phyloP scores from a whole-genome alignment of 1,140 invertebrate species.

The Danaus melanippus region DNA sequence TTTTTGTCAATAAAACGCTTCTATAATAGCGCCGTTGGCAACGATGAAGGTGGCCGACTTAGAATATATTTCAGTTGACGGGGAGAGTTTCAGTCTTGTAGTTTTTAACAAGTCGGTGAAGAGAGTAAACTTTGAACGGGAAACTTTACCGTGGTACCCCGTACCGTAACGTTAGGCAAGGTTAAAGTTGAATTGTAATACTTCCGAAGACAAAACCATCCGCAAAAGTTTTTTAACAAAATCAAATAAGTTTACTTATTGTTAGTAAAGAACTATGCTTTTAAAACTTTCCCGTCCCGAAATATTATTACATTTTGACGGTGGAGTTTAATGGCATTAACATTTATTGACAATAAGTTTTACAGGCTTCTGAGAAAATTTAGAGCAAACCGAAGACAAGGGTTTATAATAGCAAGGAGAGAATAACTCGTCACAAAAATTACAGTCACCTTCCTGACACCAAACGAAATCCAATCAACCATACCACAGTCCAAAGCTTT shows the following conservation, averaged over 20 bases:
- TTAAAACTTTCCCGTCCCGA: too few relatives aligned
- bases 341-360: too few relatives aligned
- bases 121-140: constrained; percentile 20
- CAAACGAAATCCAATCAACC: constrained; percentile 59
- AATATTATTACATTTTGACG: too few relatives aligned
- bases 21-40: too few relatives aligned
- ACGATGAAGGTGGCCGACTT: constrained; percentile 42
- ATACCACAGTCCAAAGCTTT: constrained; percentile 43
- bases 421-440: constrained; percentile 32
- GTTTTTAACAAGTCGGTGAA: constrained; percentile 34
- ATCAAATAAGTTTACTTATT: constrained; percentile 10
- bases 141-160: constrained; percentile 21
- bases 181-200: constrained; percentile 22
- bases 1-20: constrained; percentile 46
- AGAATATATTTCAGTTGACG: constrained; percentile 38
- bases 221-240: constrained; percentile 17
- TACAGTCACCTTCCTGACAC: constrained; percentile 42
- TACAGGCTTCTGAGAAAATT: too few relatives aligned
- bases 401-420: constrained; percentile 16
- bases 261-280: too few relatives aligned
- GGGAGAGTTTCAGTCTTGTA: constrained; percentile 24
- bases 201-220: constrained; percentile 13
- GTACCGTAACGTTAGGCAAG: constrained; percentile 20
- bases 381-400: too few relatives aligned
- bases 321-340: too few relatives aligned